phyloP scores from a whole-genome alignment of 2,888 invertebrate genomes.

The Cremastinae sp. region DNA sequence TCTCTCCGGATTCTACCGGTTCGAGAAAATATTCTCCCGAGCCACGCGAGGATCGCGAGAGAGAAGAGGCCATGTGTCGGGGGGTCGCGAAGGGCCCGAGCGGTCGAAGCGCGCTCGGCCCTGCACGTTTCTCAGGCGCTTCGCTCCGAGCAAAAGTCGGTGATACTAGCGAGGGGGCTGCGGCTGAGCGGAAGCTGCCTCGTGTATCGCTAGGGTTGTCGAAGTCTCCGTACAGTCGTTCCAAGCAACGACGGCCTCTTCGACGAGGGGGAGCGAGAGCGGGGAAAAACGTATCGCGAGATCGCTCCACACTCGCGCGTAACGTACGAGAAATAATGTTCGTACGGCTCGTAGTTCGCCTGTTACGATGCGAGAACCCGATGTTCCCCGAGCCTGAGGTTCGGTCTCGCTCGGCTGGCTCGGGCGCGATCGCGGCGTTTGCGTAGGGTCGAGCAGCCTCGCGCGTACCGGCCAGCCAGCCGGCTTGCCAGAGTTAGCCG shows the following conservation, averaged over 20 bases:
- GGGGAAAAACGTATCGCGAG: slow-evolving; percentile 19
- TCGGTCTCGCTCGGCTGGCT: slow-evolving; percentile 71
- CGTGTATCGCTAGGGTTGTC: slow-evolving; percentile 54
- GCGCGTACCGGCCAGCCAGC: slow-evolving; percentile 71
- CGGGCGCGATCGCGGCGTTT: slow-evolving; percentile 52
- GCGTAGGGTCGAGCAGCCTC: slow-evolving; percentile 44
- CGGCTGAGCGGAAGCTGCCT: slow-evolving; percentile 57
- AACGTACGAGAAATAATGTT: slow-evolving; percentile 5
- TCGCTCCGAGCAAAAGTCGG: slow-evolving; percentile 17
- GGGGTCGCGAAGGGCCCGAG: slow-evolving; percentile 42
- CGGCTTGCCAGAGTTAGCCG: slow-evolving; percentile 75
- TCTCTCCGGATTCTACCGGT: slow-evolving; percentile 43
- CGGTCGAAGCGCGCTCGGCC: slow-evolving; percentile 24
- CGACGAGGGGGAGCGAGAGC: neutral
- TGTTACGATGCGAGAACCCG: slow-evolving; percentile 65
- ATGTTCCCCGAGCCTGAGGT: slow-evolving; percentile 72
- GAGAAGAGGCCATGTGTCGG: slow-evolving; percentile 41
- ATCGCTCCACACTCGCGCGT: slow-evolving; percentile 13
- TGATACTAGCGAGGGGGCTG: slow-evolving; percentile 46
- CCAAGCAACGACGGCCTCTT: slow-evolving; percentile 29
- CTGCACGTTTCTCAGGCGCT: slow-evolving; percentile 8
- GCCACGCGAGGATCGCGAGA: slow-evolving; percentile 27
- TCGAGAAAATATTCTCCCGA: slow-evolving; percentile 45
- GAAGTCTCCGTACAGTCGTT: slow-evolving; percentile 41
- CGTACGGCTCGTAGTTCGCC: slow-evolving; percentile 12